These are phyloP conservation scores for Acanthurus lineatus DNA, from an alignment of 2,797 vertebrate species.

Conservation along the genomic window DNA sequence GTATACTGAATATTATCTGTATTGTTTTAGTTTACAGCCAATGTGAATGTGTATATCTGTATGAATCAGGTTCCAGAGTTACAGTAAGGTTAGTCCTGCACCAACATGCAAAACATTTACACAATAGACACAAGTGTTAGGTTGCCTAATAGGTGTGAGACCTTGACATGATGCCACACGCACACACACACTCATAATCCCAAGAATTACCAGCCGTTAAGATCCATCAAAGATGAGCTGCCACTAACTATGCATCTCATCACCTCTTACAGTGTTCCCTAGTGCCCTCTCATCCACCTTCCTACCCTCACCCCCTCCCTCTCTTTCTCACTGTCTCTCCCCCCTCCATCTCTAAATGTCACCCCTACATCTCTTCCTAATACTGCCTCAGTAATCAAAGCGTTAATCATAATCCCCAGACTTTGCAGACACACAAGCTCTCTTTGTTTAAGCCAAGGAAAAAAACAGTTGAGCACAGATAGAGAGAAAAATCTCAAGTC, in stretches of 20 bases:
- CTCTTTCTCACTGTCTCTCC: too few relatives aligned
- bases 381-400: slow-evolving; percentile 61
- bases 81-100: slow-evolving; percentile 24
- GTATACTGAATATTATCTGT: not conserved
- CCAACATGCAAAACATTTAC: not conserved
- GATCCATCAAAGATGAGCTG: too few relatives aligned
- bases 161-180: not conserved
- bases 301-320: too few relatives aligned
- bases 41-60: not conserved
- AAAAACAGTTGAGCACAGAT: slow-evolving; percentile 55
- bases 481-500: slow-evolving; percentile 65
- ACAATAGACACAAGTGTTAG: slow-evolving; percentile 28
- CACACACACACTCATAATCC: too few relatives aligned
- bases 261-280: too few relatives aligned
- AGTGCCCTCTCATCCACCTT: too few relatives aligned
- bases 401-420: slow-evolving; percentile 69
- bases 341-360: too few relatives aligned
- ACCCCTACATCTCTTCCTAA: slow-evolving; percentile 5
- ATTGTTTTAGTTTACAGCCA: slow-evolving; percentile 15
- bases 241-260: too few relatives aligned
- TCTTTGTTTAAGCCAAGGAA: slow-evolving; percentile 64
- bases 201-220: too few relatives aligned
- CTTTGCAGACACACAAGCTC: slow-evolving; percentile 61
- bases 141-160: slow-evolving; percentile 34
- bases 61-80: slow-evolving; percentile 28